Evolutionary conservation across 2,797 vertebrate species (phyloP), one percentile per base, ranked within the genome.

Genomic region (Peromyscus aztecus): DNA sequence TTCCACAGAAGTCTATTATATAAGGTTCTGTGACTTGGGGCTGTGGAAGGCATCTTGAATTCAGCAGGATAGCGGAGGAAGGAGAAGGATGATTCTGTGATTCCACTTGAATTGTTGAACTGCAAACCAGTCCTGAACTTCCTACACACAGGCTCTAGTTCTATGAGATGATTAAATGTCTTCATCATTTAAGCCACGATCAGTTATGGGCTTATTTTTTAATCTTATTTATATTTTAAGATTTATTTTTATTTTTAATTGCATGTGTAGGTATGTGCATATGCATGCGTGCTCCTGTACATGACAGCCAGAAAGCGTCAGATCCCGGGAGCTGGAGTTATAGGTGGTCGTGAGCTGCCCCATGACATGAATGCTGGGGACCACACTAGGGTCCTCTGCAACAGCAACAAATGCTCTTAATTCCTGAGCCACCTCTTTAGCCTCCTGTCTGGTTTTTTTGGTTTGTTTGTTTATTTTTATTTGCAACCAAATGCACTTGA

Each of bases 401-500:
- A 46, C 27, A 46, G 29, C 17, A 13, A 17, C 40, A 84, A 65
- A 46, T 63, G 61, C 6, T 85, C 31, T 85, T n/a, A 85, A 67
- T 52, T 67, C 31, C 43, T 16, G 3, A 52, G 63, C 31, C 63
- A n/a, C 31, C 3, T 16, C 31, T 69, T 21, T 24, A 85, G 3
- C 12, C 43, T 11, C 43, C 6, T 14, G 3, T 65, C 27, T 2
- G 11, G 0, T 61, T 82, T 34, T 4, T 27, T 27, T 37, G 43
- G 43, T 27, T 13, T 27, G 11, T 49, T 65, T 65, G 37, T 82
- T 81, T 55, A 92, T 93, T 90, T 59, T 80, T 69, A 40, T 31
- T 91, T 57, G 52, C 23, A 85, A 34, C 40, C 59, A 94, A 89
- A 91, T n/a, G 63, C 8, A 57, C 61, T 94, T 81, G 55, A 94